phyloP scores from a whole-genome alignment of 2,888 invertebrate species.

The Carabus problematicus region DNA sequence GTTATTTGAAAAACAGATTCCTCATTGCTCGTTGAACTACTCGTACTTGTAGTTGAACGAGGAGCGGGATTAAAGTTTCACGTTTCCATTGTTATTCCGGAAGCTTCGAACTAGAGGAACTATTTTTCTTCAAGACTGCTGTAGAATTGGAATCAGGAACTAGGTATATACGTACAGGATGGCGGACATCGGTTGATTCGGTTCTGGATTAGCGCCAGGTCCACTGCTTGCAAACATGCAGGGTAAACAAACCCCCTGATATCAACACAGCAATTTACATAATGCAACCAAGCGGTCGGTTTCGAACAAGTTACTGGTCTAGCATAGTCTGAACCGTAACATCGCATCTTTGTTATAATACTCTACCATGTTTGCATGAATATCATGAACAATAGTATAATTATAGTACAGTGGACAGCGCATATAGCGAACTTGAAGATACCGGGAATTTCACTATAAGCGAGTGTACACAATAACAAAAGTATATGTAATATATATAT shows the following conservation, averaged over 20 bases:
- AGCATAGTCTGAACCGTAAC: too few species aligned
- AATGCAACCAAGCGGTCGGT: constrained; percentile 1
- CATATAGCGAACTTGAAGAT: too few species aligned
- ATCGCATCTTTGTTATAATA: too few species aligned
- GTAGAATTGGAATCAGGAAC: constrained; percentile 24
- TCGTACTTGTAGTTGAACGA: neutral
- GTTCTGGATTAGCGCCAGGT: constrained; percentile 31
- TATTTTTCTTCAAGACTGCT: constrained; percentile 13
- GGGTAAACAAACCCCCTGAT: constrained; percentile 25
- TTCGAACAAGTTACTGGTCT: too few species aligned
- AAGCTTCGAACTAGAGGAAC: constrained; percentile 6
- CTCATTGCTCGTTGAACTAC: neutral
- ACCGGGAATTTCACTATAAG: too few species aligned
- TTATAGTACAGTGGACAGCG: too few species aligned
- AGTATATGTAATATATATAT: neutral
- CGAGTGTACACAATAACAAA: too few species aligned
- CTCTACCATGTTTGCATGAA: too few species aligned
- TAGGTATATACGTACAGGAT: neutral
- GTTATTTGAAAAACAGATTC: constrained; percentile 18
- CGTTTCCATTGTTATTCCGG: constrained; percentile 24
- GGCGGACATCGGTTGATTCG: constrained; percentile 20
- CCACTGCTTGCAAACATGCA: neutral
- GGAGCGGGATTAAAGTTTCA: constrained; percentile 16
- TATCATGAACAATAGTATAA: too few species aligned
- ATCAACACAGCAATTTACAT: constrained; percentile 27